Evolutionary conservation across 2,113 vertebrate species (phyloP).

Genomic region (Microcebus griseorufus): DNA sequence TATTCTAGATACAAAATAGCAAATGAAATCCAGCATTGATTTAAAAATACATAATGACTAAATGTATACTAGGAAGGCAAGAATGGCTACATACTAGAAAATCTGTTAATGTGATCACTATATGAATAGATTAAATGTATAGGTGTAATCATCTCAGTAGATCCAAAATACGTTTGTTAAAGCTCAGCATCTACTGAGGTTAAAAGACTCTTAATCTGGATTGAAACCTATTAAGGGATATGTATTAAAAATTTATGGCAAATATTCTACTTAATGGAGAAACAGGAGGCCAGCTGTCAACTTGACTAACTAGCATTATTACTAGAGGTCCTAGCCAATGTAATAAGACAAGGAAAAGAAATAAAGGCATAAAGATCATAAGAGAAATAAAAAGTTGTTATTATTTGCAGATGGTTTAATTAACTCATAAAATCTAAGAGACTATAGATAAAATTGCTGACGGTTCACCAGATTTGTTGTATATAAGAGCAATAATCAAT

Average conservation of each 20-base stretch:
- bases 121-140: neutral
- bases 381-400: neutral
- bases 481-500: neutral
- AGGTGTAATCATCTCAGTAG: neutral
- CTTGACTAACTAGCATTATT: neutral
- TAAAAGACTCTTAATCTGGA: neutral
- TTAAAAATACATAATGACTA: neutral
- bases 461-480: neutral
- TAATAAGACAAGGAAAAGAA: neutral
- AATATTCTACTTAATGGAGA: neutral
- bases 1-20: constrained; percentile 22
- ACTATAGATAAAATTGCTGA: neutral
- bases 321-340: neutral
- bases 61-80: neutral
- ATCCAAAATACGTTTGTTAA: neutral
- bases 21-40: neutral
- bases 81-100: neutral
- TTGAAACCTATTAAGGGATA: neutral
- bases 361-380: neutral
- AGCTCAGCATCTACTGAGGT: neutral
- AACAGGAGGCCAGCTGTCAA: neutral
- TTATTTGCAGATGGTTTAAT: neutral
- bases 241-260: neutral
- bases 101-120: neutral
- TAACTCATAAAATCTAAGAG: neutral